These are phyloP conservation scores for Pocillopora damicornis DNA, from an alignment of 64 coral and sea anemone species.

Conservation along the genomic window DNA sequence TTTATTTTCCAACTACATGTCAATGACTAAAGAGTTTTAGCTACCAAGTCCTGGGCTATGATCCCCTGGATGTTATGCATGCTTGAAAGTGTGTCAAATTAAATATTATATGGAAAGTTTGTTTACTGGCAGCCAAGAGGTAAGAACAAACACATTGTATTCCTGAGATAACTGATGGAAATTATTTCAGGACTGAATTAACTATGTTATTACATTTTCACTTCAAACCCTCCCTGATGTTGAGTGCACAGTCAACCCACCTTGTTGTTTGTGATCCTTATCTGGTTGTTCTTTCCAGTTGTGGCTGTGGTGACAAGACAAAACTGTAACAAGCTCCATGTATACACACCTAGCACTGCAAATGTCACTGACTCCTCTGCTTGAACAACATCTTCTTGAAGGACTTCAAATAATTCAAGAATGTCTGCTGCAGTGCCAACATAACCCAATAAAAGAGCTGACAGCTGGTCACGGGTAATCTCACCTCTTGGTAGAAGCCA, in stretches of 20 bases:
- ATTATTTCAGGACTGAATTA: too few species aligned
- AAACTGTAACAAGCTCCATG: slow-evolving; percentile 95
- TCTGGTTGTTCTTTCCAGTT: slow-evolving; percentile 90
- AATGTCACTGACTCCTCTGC: slow-evolving; percentile 45
- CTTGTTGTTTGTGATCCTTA: slow-evolving; percentile 88
- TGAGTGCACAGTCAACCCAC: slow-evolving; percentile 15
- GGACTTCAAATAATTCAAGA: slow-evolving; percentile 93
- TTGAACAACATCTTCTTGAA: slow-evolving; percentile 75
- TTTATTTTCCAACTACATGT: too few species aligned
- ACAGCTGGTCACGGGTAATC: slow-evolving; percentile 98
- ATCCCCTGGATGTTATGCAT: too few species aligned
- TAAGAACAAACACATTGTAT: too few species aligned
- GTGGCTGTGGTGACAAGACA: slow-evolving; percentile 98
- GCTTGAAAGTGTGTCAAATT: too few species aligned
- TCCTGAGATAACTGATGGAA: too few species aligned
- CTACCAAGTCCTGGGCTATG: too few species aligned
- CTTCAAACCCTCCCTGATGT: background rate
- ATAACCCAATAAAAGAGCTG: slow-evolving; percentile 90
- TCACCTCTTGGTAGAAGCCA: slow-evolving; percentile 95
- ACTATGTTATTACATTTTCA: too few species aligned
- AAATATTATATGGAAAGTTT: too few species aligned
- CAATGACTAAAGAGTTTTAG: too few species aligned
- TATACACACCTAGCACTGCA: slow-evolving; percentile 85
- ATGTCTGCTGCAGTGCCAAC: slow-evolving; percentile 96
- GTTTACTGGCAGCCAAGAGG: too few species aligned